Evolutionary conservation across 2,888 invertebrate genomes (phyloP).

Genomic region (Luperina nickerlii): DNA sequence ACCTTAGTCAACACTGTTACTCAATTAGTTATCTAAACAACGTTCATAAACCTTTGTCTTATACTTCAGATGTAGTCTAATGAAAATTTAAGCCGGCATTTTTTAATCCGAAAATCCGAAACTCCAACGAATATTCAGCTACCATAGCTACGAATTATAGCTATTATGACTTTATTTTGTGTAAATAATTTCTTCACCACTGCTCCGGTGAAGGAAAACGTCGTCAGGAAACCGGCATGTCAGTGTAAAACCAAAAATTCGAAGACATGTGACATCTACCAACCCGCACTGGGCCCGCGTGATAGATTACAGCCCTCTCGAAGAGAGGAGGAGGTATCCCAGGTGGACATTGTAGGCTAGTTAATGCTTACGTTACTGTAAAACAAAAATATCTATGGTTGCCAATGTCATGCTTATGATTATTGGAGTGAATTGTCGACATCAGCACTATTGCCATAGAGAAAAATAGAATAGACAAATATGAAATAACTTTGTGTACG

Average conservation of each 20-base stretch:
- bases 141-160: slow-evolving; percentile 1
- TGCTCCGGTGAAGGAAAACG: not conserved
- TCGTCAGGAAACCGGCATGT: not conserved
- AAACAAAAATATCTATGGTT: not conserved
- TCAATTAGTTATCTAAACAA: slow-evolving; percentile 60
- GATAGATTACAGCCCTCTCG: too few species aligned
- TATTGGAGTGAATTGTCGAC: slow-evolving; percentile 6
- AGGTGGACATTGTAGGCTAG: too few species aligned
- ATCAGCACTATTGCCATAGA: too few species aligned
- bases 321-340: too few species aligned
- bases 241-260: not conserved
- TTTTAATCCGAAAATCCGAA: slow-evolving; percentile 54
- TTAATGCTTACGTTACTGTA: not conserved
- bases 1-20: slow-evolving; percentile 45
- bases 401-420: slow-evolving; percentile 13
- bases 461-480: slow-evolving; percentile 4
- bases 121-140: slow-evolving; percentile 47
- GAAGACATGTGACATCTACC: not conserved
- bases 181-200: not conserved
- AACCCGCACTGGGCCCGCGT: too few species aligned
- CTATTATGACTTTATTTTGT: not conserved
- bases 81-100: slow-evolving; percentile 67
- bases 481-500: slow-evolving; percentile 6
- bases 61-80: slow-evolving; percentile 64
- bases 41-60: slow-evolving; percentile 65